These are phyloP conservation scores for Bedellia somnulentella DNA, from an alignment of 2,888 invertebrate genomes.

Conservation along the genomic window DNA sequence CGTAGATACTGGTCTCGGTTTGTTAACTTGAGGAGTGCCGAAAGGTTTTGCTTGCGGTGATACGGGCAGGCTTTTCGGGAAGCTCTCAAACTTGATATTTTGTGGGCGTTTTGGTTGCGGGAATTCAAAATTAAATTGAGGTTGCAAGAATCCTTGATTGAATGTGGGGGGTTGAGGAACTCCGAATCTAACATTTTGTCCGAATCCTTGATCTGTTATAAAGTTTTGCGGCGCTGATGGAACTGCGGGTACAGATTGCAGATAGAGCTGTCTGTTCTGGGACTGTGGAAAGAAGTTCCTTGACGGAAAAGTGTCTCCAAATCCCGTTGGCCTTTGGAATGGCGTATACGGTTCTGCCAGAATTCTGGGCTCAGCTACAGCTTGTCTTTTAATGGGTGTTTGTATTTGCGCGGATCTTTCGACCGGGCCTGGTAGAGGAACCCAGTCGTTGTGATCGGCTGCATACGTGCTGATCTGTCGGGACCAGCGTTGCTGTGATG, in stretches of 20 bases:
- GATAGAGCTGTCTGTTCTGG: slow-evolving; percentile 34
- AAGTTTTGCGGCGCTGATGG: slow-evolving; percentile 50
- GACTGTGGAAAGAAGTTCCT: slow-evolving; percentile 31
- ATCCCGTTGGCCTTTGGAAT: slow-evolving; percentile 25
- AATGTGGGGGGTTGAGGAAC: slow-evolving; percentile 37
- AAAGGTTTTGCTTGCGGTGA: slow-evolving; percentile 28
- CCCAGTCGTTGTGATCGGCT: slow-evolving; percentile 48
- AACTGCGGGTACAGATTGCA: slow-evolving; percentile 37
- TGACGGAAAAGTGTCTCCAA: slow-evolving; percentile 30
- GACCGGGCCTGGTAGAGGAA: slow-evolving; percentile 33
- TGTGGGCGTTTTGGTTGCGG: slow-evolving; percentile 17
- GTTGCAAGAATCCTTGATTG: slow-evolving; percentile 38
- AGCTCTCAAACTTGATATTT: slow-evolving; percentile 28
- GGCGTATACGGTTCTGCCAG: slow-evolving; percentile 34
- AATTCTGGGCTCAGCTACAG: slow-evolving; percentile 47
- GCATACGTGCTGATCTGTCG: slow-evolving; percentile 51
- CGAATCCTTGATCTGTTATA: slow-evolving; percentile 42
- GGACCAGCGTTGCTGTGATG: slow-evolving; percentile 41
- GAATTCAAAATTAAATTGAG: slow-evolving; percentile 32
- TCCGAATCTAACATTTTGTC: slow-evolving; percentile 41
- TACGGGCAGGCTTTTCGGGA: slow-evolving; percentile 12
- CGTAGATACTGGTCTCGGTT: slow-evolving; percentile 20
- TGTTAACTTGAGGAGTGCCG: slow-evolving; percentile 17
- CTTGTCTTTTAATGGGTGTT: slow-evolving; percentile 30
- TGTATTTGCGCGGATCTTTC: slow-evolving; percentile 17